These are phyloP conservation scores for Onychostruthus taczanowskii DNA, from an alignment of 2,113 vertebrate species.

Conservation along the genomic window DNA sequence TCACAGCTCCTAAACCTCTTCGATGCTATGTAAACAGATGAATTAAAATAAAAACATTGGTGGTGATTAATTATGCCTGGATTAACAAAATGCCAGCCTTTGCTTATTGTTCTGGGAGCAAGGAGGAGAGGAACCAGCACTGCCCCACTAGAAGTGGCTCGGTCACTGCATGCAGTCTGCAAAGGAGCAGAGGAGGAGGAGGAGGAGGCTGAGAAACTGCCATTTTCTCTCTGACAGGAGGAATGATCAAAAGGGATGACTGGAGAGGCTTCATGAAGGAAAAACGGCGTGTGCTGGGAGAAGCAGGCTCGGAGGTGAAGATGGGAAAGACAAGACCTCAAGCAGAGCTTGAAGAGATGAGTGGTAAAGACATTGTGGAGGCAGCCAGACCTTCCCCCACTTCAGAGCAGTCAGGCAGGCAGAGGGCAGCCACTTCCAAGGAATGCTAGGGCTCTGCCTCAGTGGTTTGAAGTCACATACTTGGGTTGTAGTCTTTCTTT, in stretches of 20 bases:
- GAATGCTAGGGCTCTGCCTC: background rate
- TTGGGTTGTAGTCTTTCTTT: background rate
- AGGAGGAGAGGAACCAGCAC: background rate
- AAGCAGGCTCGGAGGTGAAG: background rate
- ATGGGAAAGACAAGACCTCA: background rate
- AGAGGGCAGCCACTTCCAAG: background rate
- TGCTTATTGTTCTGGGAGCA: background rate
- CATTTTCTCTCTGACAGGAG: background rate
- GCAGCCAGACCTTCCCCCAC: background rate
- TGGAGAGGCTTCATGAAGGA: background rate
- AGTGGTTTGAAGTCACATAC: background rate
- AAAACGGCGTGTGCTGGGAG: background rate
- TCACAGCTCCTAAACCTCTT: background rate
- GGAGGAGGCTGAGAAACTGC: background rate
- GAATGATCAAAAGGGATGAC: background rate
- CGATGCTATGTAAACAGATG: background rate
- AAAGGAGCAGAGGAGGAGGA: background rate
- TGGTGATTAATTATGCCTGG: background rate
- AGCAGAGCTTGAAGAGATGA: background rate
- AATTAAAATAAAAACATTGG: background rate
- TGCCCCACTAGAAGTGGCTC: background rate
- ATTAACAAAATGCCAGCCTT: background rate
- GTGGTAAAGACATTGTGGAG: fast-evolving
- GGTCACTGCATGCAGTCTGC: background rate
- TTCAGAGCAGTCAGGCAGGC: background rate